phyloP scores from a whole-genome alignment of 2,888 invertebrate species.

The Callosobruchus maculatus region DNA sequence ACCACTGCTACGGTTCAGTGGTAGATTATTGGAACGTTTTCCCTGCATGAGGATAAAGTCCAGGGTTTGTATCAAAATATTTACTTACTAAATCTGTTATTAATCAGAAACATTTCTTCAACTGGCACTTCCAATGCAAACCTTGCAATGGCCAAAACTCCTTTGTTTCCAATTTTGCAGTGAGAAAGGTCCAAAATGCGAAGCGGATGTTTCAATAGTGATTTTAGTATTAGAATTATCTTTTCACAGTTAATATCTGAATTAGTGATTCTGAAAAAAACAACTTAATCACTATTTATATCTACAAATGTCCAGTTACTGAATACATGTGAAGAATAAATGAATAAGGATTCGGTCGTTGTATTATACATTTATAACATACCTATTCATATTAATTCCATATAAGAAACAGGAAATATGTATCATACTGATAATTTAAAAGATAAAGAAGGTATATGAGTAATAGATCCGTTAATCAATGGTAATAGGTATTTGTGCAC shows the following conservation, averaged over 20 bases:
- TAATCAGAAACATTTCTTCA: constrained; percentile 31
- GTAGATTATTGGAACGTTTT: too few species aligned
- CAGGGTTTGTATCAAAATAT: too few species aligned
- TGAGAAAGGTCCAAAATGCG: constrained; percentile 41
- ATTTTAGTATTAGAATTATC: constrained; percentile 33
- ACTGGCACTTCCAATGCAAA: constrained; percentile 31
- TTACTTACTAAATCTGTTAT: constrained; percentile 38
- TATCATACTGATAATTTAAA: background rate
- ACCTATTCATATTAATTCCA: background rate
- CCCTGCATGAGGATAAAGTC: too few species aligned
- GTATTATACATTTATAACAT: background rate
- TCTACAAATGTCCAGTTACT: background rate
- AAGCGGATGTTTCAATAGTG: constrained; percentile 35
- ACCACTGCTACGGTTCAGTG: too few species aligned
- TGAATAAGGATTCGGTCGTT: background rate
- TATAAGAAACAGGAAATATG: background rate
- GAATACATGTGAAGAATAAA: background rate
- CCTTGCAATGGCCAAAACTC: constrained; percentile 36
- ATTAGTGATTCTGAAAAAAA: constrained; percentile 35
- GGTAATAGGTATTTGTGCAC: background rate
- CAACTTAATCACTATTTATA: background rate
- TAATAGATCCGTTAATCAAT: too few species aligned
- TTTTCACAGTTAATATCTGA: constrained; percentile 41
- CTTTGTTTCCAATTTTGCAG: constrained; percentile 39
- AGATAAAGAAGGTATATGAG: background rate